Evolutionary conservation across 2,888 invertebrate species (phyloP).

Genomic region (Mesorhabditis spiculigera): DNA sequence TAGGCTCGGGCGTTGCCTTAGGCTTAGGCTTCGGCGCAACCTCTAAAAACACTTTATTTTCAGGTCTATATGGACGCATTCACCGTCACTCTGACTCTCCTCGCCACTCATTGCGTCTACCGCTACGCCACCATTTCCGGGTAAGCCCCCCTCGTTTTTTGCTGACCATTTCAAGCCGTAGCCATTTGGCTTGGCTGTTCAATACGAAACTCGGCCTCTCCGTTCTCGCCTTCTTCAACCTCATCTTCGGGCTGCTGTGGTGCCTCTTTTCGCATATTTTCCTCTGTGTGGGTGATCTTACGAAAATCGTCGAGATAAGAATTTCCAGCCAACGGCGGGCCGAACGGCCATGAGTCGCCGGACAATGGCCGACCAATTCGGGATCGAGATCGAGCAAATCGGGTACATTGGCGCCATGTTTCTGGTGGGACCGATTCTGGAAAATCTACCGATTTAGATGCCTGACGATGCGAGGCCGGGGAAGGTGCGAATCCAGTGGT

Average conservation of each 20-base stretch:
- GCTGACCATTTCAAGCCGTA: too few relatives aligned
- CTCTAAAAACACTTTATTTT: too few relatives aligned
- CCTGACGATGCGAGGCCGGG: not conserved
- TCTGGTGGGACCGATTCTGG: not conserved
- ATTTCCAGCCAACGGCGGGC: not conserved
- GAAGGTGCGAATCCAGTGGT: not conserved
- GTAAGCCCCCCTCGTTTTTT: too few relatives aligned
- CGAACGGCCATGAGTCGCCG: not conserved
- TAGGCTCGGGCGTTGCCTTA: too few relatives aligned
- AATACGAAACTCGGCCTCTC: too few relatives aligned
- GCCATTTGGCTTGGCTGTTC: too few relatives aligned
- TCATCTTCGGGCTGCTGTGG: not conserved
- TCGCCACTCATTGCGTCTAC: too few relatives aligned
- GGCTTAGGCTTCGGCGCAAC: too few relatives aligned
- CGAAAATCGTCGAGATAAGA: not conserved
- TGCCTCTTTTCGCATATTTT: not conserved
- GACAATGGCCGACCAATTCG: not conserved
- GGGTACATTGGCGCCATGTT: constrained; percentile 2
- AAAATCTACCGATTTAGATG: not conserved
- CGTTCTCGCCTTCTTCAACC: not conserved
- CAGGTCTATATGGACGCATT: too few relatives aligned
- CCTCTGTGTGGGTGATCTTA: not conserved
- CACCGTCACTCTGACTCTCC: too few relatives aligned
- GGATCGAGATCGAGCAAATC: not conserved
- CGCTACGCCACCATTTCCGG: too few relatives aligned